A percentile compares a stretch with the other conserved stretches of the same genome.
Conservation (phyloP, 2,113 vertebrate genomes). For the Isichthys henryi region DNA sequence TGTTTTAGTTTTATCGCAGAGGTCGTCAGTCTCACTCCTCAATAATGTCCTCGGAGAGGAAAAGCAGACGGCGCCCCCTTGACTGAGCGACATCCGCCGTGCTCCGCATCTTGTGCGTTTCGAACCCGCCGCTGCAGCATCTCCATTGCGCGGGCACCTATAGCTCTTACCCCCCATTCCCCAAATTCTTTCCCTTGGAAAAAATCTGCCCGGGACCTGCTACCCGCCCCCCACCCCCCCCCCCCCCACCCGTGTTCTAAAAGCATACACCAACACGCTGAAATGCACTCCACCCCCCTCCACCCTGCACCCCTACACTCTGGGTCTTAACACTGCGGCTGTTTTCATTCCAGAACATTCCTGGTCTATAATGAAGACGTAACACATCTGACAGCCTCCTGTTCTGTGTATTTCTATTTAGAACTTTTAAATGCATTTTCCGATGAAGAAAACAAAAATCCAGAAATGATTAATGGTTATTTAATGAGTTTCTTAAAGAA, state of each 20-base stretch:
- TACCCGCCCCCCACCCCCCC: constrained; percentile 49
- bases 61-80: neutral
- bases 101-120: constrained; percentile 31
- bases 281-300: constrained; percentile 25
- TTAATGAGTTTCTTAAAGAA: neutral
- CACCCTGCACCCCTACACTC: constrained; percentile 25
- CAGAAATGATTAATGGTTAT: neutral
- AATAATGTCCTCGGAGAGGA: neutral
- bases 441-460: neutral
- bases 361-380: constrained; percentile 5
- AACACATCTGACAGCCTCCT: neutral
- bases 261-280: constrained; percentile 31
- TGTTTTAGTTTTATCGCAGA: neutral
- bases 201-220: constrained; percentile 63
- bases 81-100: neutral
- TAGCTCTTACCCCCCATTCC: constrained; percentile 67
- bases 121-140: constrained; percentile 46
- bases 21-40: neutral
- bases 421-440: neutral
- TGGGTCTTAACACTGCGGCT: neutral
- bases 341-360: neutral
- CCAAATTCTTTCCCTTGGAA: constrained; percentile 71
- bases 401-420: neutral
- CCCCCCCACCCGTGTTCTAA: constrained; percentile 29
- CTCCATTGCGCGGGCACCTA: constrained; percentile 58